Conservation (phyloP, 2,797 vertebrate genomes). For the Scleropages formosus region DNA sequence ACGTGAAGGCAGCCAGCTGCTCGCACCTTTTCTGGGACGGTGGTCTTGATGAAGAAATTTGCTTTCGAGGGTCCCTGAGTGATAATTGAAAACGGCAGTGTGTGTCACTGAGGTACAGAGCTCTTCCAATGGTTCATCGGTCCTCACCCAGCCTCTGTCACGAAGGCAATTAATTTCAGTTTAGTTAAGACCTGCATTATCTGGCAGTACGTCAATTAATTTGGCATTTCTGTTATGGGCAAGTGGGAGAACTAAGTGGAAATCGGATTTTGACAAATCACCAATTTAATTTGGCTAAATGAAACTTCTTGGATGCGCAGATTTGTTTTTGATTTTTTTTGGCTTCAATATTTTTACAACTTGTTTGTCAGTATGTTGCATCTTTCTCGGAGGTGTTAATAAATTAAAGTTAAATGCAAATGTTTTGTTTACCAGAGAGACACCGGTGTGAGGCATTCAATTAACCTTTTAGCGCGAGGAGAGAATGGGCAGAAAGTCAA, state of each 20-base stretch:
- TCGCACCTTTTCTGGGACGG: too few species aligned
- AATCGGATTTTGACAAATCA: slow-evolving; percentile 34
- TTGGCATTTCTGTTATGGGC: slow-evolving; percentile 25
- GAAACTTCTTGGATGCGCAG: background rate
- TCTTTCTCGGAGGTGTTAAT: background rate
- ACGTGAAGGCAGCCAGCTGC: too few species aligned
- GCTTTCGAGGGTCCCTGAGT: background rate
- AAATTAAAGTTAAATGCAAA: slow-evolving; percentile 11
- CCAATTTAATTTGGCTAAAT: slow-evolving; percentile 34
- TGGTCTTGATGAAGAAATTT: background rate
- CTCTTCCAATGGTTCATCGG: slow-evolving; percentile 19
- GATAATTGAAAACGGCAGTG: slow-evolving; percentile 17
- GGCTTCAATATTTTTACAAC: background rate
- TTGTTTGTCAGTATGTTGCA: background rate
- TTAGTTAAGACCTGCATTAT: slow-evolving; percentile 27
- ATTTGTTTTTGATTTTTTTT: background rate
- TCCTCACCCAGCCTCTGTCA: slow-evolving; percentile 16
- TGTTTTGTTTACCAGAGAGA: slow-evolving; percentile 34
- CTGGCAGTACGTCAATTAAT: slow-evolving; percentile 25
- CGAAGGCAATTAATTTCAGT: slow-evolving; percentile 26
- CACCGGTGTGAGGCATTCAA: slow-evolving; percentile 29
- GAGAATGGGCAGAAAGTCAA: slow-evolving; percentile 30
- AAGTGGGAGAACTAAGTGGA: slow-evolving; percentile 24
- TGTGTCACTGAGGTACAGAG: slow-evolving; percentile 16
- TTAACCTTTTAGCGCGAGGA: slow-evolving; percentile 34